Conservation (phyloP, 1,140 invertebrate genomes). For the Doryteuthis pealeii region DNA sequence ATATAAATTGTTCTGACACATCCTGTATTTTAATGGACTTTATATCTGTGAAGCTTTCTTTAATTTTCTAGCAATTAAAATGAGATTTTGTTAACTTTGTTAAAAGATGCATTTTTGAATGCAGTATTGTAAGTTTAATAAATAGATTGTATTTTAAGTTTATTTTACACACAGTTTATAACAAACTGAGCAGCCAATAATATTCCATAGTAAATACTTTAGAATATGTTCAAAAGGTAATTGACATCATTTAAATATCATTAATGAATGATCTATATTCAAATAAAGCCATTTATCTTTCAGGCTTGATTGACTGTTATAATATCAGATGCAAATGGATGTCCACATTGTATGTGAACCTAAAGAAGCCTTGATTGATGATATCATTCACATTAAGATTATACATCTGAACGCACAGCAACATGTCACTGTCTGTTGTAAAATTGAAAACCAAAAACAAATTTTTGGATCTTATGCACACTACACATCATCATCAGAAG, state of each 20-base stretch:
- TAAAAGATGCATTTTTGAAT: too few species aligned
- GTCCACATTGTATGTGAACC: not conserved
- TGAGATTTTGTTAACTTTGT: too few species aligned
- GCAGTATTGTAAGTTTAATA: too few species aligned
- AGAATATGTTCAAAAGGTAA: too few species aligned
- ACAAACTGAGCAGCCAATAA: too few species aligned
- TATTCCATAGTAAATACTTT: too few species aligned
- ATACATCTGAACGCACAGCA: not conserved
- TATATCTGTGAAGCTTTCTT: too few species aligned
- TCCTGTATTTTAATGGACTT: too few species aligned
- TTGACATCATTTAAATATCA: not conserved
- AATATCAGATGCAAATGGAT: not conserved
- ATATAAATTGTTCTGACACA: too few species aligned
- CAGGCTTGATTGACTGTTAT: not conserved
- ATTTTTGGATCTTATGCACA: conserved; percentile 21
- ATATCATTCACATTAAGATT: not conserved
- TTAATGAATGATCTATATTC: not conserved
- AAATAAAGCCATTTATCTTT: not conserved
- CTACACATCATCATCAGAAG: conserved; percentile 21
- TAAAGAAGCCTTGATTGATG: not conserved
- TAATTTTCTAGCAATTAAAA: too few species aligned
- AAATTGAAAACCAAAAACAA: not conserved
- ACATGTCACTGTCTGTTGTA: not conserved
- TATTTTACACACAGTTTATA: too few species aligned
- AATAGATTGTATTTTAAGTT: too few species aligned